Percentiles rank a stretch among this genome's conserved stretches.
Evolutionary conservation across 2,113 vertebrate genomes (phyloP).

Genomic region (Pycnonotus jocosus): DNA sequence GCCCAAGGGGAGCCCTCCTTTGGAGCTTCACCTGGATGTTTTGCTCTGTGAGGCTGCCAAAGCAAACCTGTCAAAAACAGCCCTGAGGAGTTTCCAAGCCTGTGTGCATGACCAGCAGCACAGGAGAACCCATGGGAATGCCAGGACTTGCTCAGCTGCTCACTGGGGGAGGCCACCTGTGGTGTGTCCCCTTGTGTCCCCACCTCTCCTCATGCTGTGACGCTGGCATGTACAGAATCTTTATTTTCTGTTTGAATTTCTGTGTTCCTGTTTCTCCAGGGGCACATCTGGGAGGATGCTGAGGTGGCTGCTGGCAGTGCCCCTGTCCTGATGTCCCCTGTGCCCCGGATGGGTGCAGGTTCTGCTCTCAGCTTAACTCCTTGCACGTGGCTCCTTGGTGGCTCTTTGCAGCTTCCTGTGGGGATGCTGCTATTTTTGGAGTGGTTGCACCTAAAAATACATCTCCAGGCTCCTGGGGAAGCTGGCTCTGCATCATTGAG

Average conservation of each 20-base stretch:
- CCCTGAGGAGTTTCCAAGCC: not conserved
- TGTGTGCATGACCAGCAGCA: rapidly evolving
- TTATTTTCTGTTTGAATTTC: not conserved
- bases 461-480: not conserved
- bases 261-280: no score
- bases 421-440: slow-evolving; percentile 13
- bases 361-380: not conserved
- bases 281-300: rapidly evolving
- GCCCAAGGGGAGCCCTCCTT: rapidly evolving
- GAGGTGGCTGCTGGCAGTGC: not conserved
- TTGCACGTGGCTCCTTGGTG: not conserved
- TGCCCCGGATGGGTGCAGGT: rapidly evolving
- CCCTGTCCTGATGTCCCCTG: not conserved
- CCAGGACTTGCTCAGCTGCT: not conserved
- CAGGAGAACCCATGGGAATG: not conserved
- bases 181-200: not conserved
- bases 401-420: not conserved
- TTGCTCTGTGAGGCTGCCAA: not conserved
- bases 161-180: rapidly evolving
- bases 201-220: not conserved
- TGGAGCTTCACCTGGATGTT: not conserved
- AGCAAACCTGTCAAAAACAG: rapidly evolving
- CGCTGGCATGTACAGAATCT: rapidly evolving
- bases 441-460: slow-evolving; percentile 25
- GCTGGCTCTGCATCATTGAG: not conserved